Conservation (phyloP, 2,113 vertebrate genomes). For the Diadophis punctatus region DNA sequence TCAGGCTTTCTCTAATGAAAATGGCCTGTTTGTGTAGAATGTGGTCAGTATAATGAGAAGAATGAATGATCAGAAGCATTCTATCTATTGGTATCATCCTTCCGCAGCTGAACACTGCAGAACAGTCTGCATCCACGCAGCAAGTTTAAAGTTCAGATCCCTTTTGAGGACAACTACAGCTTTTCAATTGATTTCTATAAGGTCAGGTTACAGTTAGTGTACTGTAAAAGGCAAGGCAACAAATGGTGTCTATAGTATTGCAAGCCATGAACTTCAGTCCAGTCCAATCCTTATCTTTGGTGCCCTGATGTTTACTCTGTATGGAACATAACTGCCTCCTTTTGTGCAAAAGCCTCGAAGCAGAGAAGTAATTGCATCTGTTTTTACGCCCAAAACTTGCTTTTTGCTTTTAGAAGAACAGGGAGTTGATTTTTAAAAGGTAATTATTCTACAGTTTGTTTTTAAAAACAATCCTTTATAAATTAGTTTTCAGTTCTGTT, state of each 20-base stretch:
- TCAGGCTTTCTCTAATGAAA: neutral
- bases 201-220: neutral
- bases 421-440: neutral
- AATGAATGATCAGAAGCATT: neutral
- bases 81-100: neutral
- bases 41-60: neutral
- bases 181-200: neutral
- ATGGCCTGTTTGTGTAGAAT: neutral
- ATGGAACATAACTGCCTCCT: neutral
- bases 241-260: conserved; percentile 14
- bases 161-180: neutral
- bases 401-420: neutral
- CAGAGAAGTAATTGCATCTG: neutral
- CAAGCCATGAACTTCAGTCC: neutral
- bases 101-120: neutral
- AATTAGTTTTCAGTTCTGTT: neutral
- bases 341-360: neutral
- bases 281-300: neutral
- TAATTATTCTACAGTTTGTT: neutral
- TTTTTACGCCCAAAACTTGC: neutral
- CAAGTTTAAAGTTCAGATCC: neutral
- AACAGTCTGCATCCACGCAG: neutral
- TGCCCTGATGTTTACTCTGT: neutral
- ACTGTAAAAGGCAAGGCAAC: conserved; percentile 17
- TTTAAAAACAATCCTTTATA: neutral